These are phyloP conservation scores for Hoplostethus mediterraneus DNA, from an alignment of 2,797 vertebrate genomes.

Conservation along the genomic window DNA sequence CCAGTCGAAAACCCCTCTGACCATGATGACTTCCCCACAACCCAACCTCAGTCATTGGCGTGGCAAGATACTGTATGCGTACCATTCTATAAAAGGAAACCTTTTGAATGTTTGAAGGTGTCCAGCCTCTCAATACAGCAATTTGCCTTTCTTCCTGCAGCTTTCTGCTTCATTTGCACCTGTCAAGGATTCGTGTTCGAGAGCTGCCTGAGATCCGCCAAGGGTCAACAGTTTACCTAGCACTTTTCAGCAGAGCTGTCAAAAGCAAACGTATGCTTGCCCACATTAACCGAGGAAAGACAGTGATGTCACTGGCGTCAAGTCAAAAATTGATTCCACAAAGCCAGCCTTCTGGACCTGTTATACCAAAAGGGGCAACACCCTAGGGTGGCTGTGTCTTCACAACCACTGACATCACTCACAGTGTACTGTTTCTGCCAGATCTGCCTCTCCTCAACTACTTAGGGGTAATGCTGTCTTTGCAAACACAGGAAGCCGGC, in stretches of 20 bases:
- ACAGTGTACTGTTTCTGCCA: constrained; percentile 5
- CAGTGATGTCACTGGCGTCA: constrained; percentile 36
- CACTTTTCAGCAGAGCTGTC: constrained; percentile 23
- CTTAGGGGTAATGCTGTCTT: neutral
- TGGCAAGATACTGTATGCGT: constrained; percentile 61
- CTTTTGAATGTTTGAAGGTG: constrained; percentile 55
- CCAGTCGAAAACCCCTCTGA: constrained; percentile 39
- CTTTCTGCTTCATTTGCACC: constrained; percentile 71
- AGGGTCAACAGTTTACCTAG: constrained; percentile 49
- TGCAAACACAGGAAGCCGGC: constrained; percentile 18
- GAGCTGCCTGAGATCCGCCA: constrained; percentile 38
- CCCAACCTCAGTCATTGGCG: constrained; percentile 55
- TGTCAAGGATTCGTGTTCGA: constrained; percentile 51
- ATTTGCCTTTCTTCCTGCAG: constrained; percentile 43
- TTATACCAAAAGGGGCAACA: constrained; percentile 19
- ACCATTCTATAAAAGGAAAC: constrained; percentile 75
- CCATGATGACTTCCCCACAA: constrained; percentile 68
- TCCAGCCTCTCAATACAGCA: constrained; percentile 40
- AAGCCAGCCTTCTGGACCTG: constrained; percentile 18
- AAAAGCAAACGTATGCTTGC: constrained; percentile 33
- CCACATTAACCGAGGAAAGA: constrained; percentile 20
- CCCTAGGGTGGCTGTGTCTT: constrained; percentile 21
- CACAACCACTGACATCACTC: constrained; percentile 5
- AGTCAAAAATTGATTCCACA: constrained; percentile 29
- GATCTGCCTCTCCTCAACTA: constrained; percentile 2